Conservation (phyloP, 2,888 invertebrate species). For the Spodoptera littoralis region DNA sequence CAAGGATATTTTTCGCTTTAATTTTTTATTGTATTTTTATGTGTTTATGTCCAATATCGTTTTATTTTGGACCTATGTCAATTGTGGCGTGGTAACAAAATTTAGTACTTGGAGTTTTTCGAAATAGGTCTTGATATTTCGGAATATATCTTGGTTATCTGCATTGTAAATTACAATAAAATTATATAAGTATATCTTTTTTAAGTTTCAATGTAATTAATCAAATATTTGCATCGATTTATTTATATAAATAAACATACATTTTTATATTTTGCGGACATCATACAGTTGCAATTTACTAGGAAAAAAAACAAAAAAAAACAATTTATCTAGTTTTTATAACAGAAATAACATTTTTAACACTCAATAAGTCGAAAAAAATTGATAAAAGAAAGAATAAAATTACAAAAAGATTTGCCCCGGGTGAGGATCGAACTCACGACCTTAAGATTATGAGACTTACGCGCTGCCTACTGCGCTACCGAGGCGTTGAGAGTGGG, state of each 20-base stretch:
- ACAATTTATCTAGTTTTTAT: too few relatives aligned
- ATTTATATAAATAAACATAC: too few relatives aligned
- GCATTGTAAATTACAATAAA: too few relatives aligned
- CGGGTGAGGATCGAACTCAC: constrained; percentile 72
- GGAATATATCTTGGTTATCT: too few relatives aligned
- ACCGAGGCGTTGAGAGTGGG: constrained; percentile 89
- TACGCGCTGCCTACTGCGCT: constrained; percentile 96
- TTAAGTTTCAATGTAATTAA: too few relatives aligned
- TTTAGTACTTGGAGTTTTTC: too few relatives aligned
- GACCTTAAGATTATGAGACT: constrained; percentile 97
- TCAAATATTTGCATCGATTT: too few relatives aligned
- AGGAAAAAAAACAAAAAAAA: too few relatives aligned
- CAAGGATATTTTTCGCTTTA: constrained; percentile 37
- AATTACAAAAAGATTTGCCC: constrained; percentile 40
- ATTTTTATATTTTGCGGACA: too few relatives aligned
- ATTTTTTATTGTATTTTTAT: constrained; percentile 22
- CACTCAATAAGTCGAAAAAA: neutral
- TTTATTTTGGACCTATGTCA: constrained; percentile 8
- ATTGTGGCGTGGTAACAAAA: neutral
- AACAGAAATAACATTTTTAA: neutral
- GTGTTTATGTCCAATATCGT: constrained; percentile 3
- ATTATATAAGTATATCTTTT: too few relatives aligned
- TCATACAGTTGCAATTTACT: too few relatives aligned
- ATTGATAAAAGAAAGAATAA: neutral
- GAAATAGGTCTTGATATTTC: too few relatives aligned